Percentiles rank a stretch among this genome's conserved stretches.
phyloP scores from a whole-genome alignment of 2,888 invertebrate species.

The Brenthis hecate region DNA sequence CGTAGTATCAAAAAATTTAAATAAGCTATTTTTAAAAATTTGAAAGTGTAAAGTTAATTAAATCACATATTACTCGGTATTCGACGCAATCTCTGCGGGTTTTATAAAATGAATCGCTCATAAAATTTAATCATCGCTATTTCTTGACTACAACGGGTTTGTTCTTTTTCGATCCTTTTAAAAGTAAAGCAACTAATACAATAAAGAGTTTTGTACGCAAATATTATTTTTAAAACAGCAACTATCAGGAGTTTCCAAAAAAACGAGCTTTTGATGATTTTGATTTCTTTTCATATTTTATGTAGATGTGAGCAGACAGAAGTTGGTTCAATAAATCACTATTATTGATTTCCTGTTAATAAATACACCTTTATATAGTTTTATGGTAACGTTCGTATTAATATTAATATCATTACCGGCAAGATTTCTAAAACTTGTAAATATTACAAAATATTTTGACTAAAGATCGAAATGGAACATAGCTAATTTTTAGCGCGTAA shows the following conservation, averaged over 20 bases:
- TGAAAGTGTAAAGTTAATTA: conserved; percentile 10
- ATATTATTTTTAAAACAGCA: too few species aligned
- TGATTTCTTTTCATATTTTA: too few species aligned
- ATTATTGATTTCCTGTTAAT: too few species aligned
- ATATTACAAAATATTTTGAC: too few species aligned
- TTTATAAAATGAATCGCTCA: conserved; percentile 38
- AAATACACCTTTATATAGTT: background rate
- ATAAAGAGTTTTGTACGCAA: too few species aligned
- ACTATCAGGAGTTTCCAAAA: too few species aligned
- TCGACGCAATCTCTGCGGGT: conserved; percentile 35
- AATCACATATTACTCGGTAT: conserved; percentile 10
- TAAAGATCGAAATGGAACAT: conserved; percentile 22
- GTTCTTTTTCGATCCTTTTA: conserved; percentile 18
- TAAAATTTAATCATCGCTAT: conserved; percentile 44
- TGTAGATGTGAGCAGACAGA: too few species aligned
- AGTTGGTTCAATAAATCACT: too few species aligned
- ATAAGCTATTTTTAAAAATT: background rate
- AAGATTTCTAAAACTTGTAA: too few species aligned
- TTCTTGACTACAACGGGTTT: conserved; percentile 35
- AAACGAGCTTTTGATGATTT: too few species aligned
- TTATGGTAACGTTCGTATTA: background rate
- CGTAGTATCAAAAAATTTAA: background rate
- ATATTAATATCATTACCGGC: too few species aligned
- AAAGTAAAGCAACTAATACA: too few species aligned
- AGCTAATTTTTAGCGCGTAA: conserved; percentile 45